These are phyloP conservation scores for Troilus luridus DNA, from an alignment of 2,888 invertebrate genomes.

Conservation along the genomic window DNA sequence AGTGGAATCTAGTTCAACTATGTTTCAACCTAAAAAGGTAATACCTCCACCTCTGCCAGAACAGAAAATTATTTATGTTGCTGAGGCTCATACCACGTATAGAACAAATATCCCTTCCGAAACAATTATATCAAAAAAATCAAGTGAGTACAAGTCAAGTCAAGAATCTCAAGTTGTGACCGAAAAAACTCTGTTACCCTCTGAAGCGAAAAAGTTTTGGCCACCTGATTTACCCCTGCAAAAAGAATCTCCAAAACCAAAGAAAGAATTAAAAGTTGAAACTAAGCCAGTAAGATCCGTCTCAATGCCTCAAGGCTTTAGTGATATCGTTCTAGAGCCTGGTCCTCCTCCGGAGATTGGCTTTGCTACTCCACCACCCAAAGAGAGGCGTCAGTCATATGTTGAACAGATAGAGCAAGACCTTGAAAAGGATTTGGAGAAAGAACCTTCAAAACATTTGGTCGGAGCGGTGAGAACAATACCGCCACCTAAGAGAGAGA, in stretches of 20 bases:
- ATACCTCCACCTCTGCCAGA: slow-evolving; percentile 27
- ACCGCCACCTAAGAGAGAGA: slow-evolving; percentile 69
- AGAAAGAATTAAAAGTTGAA: slow-evolving; percentile 69
- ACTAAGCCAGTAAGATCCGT: slow-evolving; percentile 65
- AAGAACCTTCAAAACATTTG: slow-evolving; percentile 72
- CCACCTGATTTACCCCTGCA: slow-evolving; percentile 68
- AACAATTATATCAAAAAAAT: slow-evolving; percentile 66
- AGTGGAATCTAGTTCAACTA: background rate
- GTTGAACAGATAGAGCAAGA: slow-evolving; percentile 71
- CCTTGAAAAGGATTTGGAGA: slow-evolving; percentile 74
- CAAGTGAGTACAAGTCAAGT: slow-evolving; percentile 65
- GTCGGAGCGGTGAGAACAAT: slow-evolving; percentile 74
- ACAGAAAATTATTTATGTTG: slow-evolving; percentile 69
- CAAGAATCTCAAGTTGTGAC: slow-evolving; percentile 60
- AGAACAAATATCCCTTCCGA: slow-evolving; percentile 68
- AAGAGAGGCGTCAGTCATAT: slow-evolving; percentile 72
- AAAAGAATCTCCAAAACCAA: slow-evolving; percentile 66
- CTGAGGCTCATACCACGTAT: slow-evolving; percentile 69
- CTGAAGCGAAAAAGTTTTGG: slow-evolving; percentile 72
- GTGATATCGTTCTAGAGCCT: slow-evolving; percentile 75
- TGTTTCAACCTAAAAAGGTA: slow-evolving; percentile 53
- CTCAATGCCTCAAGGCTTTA: slow-evolving; percentile 68
- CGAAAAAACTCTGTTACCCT: slow-evolving; percentile 70
- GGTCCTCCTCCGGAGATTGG: slow-evolving; percentile 80
- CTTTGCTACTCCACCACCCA: slow-evolving; percentile 73